Evolutionary conservation across 2,797 vertebrate species (phyloP).

Genomic region (Scolopax bukidnonensis): DNA sequence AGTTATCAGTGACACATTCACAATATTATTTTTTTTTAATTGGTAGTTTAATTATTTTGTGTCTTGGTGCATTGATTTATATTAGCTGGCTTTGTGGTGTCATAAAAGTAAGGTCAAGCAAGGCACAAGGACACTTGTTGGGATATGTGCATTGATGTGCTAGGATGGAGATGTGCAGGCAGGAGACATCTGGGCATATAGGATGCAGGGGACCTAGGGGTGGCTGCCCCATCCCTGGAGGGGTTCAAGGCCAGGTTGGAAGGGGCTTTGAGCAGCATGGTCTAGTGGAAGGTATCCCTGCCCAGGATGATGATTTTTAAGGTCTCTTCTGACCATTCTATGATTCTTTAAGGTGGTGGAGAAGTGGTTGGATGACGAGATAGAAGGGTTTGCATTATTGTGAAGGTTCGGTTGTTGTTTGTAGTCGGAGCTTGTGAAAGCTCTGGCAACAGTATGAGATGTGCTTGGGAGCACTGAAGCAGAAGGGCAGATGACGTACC

Average conservation of each 20-base stretch:
- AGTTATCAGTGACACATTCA: background rate
- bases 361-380: background rate
- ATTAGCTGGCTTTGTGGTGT: background rate
- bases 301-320: background rate
- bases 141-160: fast-evolving
- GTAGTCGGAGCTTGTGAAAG: background rate
- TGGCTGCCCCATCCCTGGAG: background rate
- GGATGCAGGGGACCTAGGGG: background rate
- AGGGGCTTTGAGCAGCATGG: background rate
- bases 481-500: background rate
- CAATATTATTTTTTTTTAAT: background rate
- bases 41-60: background rate
- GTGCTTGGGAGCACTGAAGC: background rate
- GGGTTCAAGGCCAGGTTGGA: background rate
- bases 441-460: background rate
- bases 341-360: background rate
- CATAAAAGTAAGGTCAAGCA: background rate
- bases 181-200: background rate
- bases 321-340: background rate
- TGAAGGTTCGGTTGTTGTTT: background rate
- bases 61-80: background rate
- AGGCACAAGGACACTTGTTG: background rate
- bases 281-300: background rate
- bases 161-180: background rate
- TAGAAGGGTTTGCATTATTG: background rate